phyloP scores from a whole-genome alignment of 2,888 invertebrate species.

The Drosophila vallismaia region DNA sequence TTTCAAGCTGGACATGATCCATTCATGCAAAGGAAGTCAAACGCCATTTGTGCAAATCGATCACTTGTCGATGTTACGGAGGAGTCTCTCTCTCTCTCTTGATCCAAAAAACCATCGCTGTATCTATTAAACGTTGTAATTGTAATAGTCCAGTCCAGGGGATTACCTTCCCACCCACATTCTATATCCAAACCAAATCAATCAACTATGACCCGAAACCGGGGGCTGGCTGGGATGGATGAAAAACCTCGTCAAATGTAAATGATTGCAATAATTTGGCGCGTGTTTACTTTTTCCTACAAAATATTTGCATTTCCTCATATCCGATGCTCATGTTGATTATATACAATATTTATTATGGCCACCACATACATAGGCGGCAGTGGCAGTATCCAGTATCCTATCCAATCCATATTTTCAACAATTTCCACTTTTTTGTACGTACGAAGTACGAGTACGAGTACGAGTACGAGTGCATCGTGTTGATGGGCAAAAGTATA shows the following conservation, averaged over 20 bases:
- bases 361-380: constrained; percentile 20
- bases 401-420: constrained; percentile 31
- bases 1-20: constrained; percentile 25
- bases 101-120: background rate
- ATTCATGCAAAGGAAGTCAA: constrained; percentile 33
- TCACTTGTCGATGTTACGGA: background rate
- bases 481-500: constrained; percentile 71
- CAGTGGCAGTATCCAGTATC: constrained; percentile 9
- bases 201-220: constrained; percentile 9
- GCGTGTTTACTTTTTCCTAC: constrained; percentile 40
- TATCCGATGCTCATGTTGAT: constrained; percentile 36
- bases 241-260: constrained; percentile 26
- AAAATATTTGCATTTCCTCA: constrained; percentile 37
- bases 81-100: too few relatives aligned
- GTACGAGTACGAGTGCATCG: constrained; percentile 25
- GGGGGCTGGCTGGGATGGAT: background rate
- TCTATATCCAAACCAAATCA: constrained; percentile 11
- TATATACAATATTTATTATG: constrained; percentile 46
- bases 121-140: too few relatives aligned
- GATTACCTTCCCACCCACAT: too few relatives aligned
- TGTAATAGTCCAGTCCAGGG: too few relatives aligned
- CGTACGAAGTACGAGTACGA: too few relatives aligned
- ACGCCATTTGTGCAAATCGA: constrained; percentile 41
- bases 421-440: constrained; percentile 22
- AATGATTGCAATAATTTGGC: constrained; percentile 42